phyloP scores from a whole-genome alignment of 2,113 vertebrate species.

The Aegypius monachus region DNA sequence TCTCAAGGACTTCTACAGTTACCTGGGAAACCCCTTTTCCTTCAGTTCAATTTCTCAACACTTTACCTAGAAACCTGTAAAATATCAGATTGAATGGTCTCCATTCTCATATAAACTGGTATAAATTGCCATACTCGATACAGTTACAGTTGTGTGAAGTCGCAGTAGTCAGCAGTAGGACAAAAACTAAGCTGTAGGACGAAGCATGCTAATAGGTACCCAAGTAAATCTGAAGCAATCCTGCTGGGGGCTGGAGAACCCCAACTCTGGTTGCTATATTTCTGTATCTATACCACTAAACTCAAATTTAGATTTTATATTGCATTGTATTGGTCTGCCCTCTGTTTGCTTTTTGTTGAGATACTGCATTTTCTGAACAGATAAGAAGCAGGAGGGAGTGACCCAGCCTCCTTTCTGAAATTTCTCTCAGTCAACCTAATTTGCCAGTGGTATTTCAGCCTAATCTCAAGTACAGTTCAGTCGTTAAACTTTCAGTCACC shows the following conservation, averaged over 20 bases:
- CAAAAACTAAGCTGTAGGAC: not conserved
- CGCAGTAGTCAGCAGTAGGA: not conserved
- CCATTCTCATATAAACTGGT: not conserved
- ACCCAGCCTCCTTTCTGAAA: not conserved
- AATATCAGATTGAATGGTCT: not conserved
- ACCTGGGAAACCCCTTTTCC: not conserved
- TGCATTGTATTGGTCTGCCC: not conserved
- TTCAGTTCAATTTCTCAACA: not conserved
- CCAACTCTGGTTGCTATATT: not conserved
- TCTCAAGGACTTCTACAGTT: not conserved
- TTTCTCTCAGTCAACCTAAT: not conserved
- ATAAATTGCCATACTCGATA: not conserved
- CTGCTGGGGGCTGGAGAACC: not conserved
- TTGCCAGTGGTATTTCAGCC: not conserved
- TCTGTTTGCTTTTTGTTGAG: not conserved
- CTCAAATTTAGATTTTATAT: not conserved
- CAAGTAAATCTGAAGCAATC: not conserved
- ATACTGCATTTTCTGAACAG: not conserved
- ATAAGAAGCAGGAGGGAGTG: not conserved
- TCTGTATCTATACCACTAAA: not conserved
- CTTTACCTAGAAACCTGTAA: not conserved
- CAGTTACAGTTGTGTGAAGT: not conserved
- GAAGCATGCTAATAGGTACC: not conserved
- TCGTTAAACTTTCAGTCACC: constrained; percentile 30
- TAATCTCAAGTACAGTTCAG: not conserved